Base-by-base conservation (phyloP, 2,113 vertebrate species). In the Salminus brasiliensis region DNA sequence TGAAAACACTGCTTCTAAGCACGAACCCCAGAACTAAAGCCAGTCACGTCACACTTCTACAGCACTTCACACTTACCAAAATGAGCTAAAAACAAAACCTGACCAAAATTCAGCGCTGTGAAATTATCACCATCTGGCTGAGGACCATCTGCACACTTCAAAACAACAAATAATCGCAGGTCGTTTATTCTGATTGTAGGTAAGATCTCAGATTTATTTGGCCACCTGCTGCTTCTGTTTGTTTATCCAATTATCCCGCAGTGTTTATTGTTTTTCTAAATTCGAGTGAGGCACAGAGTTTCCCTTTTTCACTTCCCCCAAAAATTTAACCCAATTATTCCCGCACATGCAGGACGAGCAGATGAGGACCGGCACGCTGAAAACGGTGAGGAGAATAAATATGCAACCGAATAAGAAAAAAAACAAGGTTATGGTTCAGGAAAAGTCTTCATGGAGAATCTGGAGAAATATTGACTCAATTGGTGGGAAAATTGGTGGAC, bases 21-120 rank as follows among this genome's bases (percentile, higher is more conserved):
- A n/a, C n/a, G n/a, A n/a, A n/a, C n/a, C n/a, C n/a, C n/a, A n/a
- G n/a, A n/a, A n/a, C n/a, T n/a, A n/a, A n/a, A n/a, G n/a, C n/a
- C n/a, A n/a, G n/a, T 57, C 11, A 21, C 30, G 53, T 36, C 84
- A 87, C 80, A 84, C 77, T 81, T 85, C 72, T 53, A 78, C 73
- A 73, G n/a, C n/a, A n/a, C n/a, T 84, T 76, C 80, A 45, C 53
- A 43, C 55, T n/a, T 77, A 77, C 72, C 39, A 41, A 41, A 41
- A 41, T 41, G n/a, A n/a, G n/a, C n/a, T n/a, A 41, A 41, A 41
- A 41, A 41, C 39, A n/a, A 23, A n/a, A 25, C n/a, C 23, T 10
- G n/a, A 55, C n/a, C 52, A 1, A 25, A 10, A 25, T 25, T 11
- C 6, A 1, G 11, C 6, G 18, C 3, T 15, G 47, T 18, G 2